Conservation (phyloP, 2,888 invertebrate genomes). For the Caenorhabditis drosophilae region DNA sequence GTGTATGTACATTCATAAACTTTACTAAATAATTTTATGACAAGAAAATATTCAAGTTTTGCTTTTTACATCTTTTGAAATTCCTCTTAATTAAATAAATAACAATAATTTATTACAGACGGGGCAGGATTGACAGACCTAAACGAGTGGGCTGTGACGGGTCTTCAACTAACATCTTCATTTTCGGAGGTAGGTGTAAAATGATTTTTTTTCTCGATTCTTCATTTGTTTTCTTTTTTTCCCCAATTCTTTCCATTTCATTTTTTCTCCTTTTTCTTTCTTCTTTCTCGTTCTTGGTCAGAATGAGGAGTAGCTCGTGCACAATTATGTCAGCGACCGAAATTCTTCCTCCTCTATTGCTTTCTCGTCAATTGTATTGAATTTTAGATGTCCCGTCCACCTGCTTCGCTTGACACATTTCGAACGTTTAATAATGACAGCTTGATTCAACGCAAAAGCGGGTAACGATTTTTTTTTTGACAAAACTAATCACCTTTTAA, state of each 20-base stretch:
- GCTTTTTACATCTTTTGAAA: too few species aligned
- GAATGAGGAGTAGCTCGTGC: too few species aligned
- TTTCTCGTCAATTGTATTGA: not conserved
- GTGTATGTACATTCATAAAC: too few species aligned
- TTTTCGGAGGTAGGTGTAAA: not conserved
- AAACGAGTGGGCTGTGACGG: conserved; percentile 1
- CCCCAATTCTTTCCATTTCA: too few species aligned
- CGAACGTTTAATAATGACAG: conserved; percentile 41
- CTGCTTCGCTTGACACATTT: conserved; percentile 48
- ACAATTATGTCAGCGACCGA: not conserved
- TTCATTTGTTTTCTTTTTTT: not conserved
- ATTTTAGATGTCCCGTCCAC: conserved; percentile 39
- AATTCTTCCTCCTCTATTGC: not conserved
- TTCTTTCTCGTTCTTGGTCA: too few species aligned
- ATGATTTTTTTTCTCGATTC: not conserved
- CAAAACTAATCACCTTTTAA: not conserved
- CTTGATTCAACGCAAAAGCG: conserved; percentile 34
- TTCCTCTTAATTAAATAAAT: too few species aligned
- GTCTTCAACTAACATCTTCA: not conserved
- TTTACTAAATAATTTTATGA: too few species aligned
- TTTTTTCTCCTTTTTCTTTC: too few species aligned
- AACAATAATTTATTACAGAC: not conserved
- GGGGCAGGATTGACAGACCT: not conserved
- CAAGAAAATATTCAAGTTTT: too few species aligned
- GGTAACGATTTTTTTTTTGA: conserved; percentile 32